These are phyloP conservation scores for Caenorhabditis drosophilae DNA, from an alignment of 2,888 invertebrate genomes.

Conservation along the genomic window DNA sequence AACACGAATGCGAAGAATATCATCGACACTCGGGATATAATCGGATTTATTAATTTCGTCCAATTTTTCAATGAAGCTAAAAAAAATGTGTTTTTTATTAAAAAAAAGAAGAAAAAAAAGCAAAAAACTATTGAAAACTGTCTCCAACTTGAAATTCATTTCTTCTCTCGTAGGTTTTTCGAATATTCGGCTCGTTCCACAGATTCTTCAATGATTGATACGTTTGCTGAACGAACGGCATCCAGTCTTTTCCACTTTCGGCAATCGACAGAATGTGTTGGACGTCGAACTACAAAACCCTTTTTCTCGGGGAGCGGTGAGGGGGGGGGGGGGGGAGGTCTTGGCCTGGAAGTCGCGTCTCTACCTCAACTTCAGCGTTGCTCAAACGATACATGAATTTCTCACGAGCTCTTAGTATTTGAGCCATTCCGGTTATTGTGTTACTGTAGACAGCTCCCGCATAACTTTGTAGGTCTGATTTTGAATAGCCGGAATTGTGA, in stretches of 20 bases:
- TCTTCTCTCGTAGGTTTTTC: slow-evolving; percentile 35
- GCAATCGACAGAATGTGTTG: slow-evolving; percentile 22
- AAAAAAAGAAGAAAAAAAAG: neutral
- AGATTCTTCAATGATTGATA: slow-evolving; percentile 20
- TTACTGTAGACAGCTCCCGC: slow-evolving; percentile 39
- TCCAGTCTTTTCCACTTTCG: slow-evolving; percentile 25
- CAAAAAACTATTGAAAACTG: slow-evolving; percentile 38
- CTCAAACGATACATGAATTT: slow-evolving; percentile 13
- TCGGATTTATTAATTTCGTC: slow-evolving; percentile 37
- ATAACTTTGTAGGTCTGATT: slow-evolving; percentile 22
- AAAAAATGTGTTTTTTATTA: slow-evolving; percentile 6
- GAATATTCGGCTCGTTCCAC: slow-evolving; percentile 43
- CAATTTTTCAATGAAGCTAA: slow-evolving; percentile 49
- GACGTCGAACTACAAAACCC: slow-evolving; percentile 28
- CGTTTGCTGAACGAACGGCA: slow-evolving; percentile 15
- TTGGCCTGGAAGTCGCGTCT: too few species aligned
- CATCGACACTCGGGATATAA: slow-evolving; percentile 40
- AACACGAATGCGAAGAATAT: slow-evolving; percentile 40
- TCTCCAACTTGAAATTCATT: slow-evolving; percentile 45
- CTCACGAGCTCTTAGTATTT: slow-evolving; percentile 20
- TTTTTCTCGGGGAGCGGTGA: neutral
- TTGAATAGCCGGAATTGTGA: slow-evolving; percentile 36
- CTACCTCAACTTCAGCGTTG: slow-evolving; percentile 19
- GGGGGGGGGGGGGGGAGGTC: too few species aligned
- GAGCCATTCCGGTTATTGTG: slow-evolving; percentile 34